Percentiles rank a stretch among this genome's conserved stretches.
Conservation (phyloP, 2,888 invertebrate genomes). For the Aleiodes leptofemur region DNA sequence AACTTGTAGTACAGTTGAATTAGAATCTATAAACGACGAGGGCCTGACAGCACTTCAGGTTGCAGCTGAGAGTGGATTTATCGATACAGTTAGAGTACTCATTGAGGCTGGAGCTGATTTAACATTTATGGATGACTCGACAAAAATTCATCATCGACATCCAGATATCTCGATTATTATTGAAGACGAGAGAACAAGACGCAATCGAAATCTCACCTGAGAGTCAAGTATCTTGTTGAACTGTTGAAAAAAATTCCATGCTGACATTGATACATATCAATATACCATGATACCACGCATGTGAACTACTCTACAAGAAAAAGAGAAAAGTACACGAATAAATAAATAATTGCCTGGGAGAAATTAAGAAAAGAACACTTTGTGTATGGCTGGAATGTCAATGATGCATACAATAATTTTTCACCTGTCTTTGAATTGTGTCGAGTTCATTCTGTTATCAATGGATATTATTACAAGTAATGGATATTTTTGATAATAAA, state of each 20-base stretch:
- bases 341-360: conserved; percentile 1
- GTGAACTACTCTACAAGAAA: neutral
- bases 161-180: conserved; percentile 64
- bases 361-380: neutral
- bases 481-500: neutral
- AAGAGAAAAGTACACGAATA: neutral
- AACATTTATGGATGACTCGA: conserved; percentile 57
- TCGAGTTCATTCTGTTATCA: no score
- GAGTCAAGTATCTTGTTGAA: neutral
- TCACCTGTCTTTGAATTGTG: neutral
- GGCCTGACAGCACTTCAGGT: conserved; percentile 71
- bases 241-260: neutral
- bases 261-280: conserved; percentile 11
- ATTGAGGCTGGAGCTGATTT: conserved; percentile 67
- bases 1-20: conserved; percentile 66
- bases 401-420: neutral
- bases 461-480: neutral
- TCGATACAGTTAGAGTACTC: conserved; percentile 65
- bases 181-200: conserved; percentile 65
- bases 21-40: conserved; percentile 69
- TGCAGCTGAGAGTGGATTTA: conserved; percentile 73
- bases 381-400: neutral
- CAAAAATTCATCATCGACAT: conserved; percentile 62
- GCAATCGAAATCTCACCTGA: conserved; percentile 56
- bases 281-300: neutral